Conservation (phyloP, 2,113 vertebrate genomes). For the Gnathonemus echidnorhynchus region DNA sequence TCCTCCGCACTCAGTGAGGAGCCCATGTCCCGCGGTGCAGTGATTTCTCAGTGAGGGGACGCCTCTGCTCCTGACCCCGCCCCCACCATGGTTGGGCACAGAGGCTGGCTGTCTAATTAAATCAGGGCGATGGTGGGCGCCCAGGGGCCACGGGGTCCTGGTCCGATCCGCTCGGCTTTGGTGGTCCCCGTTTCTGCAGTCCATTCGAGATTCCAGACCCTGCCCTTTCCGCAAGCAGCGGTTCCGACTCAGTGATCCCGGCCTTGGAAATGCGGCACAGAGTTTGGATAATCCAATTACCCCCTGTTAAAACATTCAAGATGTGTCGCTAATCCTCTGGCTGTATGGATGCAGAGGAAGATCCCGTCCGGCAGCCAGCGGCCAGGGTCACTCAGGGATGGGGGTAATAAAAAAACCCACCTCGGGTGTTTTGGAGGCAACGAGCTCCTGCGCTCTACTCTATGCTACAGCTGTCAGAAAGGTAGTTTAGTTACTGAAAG, state of each 20-base stretch:
- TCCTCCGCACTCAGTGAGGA: slow-evolving; percentile 5
- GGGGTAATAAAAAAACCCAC: neutral
- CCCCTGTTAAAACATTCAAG: neutral
- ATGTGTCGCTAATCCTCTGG: neutral
- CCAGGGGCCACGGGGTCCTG: neutral
- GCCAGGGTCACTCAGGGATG: neutral
- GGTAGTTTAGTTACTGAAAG: neutral
- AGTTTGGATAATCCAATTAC: neutral
- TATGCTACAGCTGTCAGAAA: neutral
- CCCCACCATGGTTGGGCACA: neutral
- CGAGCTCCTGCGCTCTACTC: neutral
- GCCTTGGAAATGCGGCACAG: neutral
- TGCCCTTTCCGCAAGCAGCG: neutral
- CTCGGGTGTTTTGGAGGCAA: neutral
- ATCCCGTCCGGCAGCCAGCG: neutral
- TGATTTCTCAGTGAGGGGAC: neutral
- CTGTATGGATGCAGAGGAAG: neutral
- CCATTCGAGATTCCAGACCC: neutral
- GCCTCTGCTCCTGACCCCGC: neutral
- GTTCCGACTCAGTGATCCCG: neutral
- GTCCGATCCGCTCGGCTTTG: neutral
- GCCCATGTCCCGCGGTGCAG: slow-evolving; percentile 6
- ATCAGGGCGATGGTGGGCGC: neutral
- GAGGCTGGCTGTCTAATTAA: neutral
- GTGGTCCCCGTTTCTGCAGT: neutral